phyloP scores from a whole-genome alignment of 2,113 vertebrate species.

The Gnathonemus echidnorhynchus region DNA sequence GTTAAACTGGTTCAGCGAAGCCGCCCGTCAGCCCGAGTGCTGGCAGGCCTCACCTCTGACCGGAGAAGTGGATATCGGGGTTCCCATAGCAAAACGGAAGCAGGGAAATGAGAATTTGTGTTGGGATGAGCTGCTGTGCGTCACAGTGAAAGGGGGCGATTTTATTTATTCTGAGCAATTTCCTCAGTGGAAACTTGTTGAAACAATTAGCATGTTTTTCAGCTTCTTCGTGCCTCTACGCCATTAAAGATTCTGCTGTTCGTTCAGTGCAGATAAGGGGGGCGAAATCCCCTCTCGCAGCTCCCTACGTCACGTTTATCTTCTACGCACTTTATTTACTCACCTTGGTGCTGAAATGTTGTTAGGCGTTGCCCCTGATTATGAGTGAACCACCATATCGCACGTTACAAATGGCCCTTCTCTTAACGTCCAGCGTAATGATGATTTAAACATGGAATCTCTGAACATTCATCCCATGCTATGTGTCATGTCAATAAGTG shows the following conservation, averaged over 20 bases:
- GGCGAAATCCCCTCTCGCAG: background rate
- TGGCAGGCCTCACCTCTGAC: background rate
- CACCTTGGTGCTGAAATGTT: background rate
- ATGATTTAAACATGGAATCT: background rate
- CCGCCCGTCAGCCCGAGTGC: background rate
- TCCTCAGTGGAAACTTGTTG: slow-evolving; percentile 61
- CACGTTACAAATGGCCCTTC: background rate
- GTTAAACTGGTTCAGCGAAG: slow-evolving; percentile 27
- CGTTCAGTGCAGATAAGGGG: slow-evolving; percentile 41
- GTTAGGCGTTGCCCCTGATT: background rate
- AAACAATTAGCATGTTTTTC: slow-evolving; percentile 50
- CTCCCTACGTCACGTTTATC: background rate
- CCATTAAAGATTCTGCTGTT: slow-evolving; percentile 47
- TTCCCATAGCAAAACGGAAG: background rate
- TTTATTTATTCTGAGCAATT: slow-evolving; percentile 54
- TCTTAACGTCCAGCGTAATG: background rate
- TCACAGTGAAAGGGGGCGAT: slow-evolving; percentile 6
- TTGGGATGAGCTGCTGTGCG: slow-evolving; percentile 27
- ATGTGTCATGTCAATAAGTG: background rate
- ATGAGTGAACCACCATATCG: background rate
- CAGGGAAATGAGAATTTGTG: slow-evolving; percentile 28
- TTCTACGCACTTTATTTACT: background rate
- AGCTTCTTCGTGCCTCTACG: slow-evolving; percentile 46
- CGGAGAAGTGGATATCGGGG: background rate
- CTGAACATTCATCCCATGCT: background rate